Conservation (phyloP, 2,888 invertebrate genomes). For the Ochropleura plecta region DNA sequence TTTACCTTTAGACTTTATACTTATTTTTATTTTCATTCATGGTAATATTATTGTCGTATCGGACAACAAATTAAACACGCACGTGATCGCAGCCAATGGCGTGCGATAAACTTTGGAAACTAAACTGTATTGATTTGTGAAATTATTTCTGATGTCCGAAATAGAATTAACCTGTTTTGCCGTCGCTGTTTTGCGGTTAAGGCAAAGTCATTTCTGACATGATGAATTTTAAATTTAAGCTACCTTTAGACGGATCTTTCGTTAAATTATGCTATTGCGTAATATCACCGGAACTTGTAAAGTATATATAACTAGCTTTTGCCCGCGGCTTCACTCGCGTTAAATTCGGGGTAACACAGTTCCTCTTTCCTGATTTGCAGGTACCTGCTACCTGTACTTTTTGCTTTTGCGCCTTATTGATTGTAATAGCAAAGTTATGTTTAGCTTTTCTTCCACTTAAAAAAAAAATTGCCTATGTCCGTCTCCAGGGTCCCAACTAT, state of each 20-base stretch:
- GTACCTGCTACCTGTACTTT: too few relatives aligned
- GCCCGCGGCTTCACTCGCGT: too few relatives aligned
- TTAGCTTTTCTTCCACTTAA: too few relatives aligned
- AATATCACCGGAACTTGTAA: background rate
- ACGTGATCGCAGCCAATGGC: conserved; percentile 20
- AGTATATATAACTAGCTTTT: background rate
- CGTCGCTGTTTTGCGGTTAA: background rate
- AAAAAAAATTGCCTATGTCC: too few relatives aligned
- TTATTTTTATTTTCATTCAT: background rate
- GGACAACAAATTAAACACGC: conserved; percentile 25
- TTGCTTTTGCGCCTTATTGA: too few relatives aligned
- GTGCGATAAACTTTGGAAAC: conserved; percentile 1
- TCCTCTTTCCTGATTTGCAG: too few relatives aligned
- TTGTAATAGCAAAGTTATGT: too few relatives aligned
- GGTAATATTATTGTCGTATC: conserved; percentile 8
- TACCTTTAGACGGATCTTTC: background rate
- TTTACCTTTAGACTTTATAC: background rate
- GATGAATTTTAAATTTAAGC: background rate
- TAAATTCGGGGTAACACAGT: too few relatives aligned
- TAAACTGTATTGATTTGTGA: conserved; percentile 4
- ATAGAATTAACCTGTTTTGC: background rate
- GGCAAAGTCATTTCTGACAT: background rate
- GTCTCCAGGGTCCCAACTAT: too few relatives aligned
- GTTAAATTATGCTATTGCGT: background rate
- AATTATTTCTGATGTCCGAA: background rate